Percentiles rank a stretch among this genome's conserved stretches.
Conservation (phyloP, 2,113 vertebrate species). For the Centrocercus urophasianus region DNA sequence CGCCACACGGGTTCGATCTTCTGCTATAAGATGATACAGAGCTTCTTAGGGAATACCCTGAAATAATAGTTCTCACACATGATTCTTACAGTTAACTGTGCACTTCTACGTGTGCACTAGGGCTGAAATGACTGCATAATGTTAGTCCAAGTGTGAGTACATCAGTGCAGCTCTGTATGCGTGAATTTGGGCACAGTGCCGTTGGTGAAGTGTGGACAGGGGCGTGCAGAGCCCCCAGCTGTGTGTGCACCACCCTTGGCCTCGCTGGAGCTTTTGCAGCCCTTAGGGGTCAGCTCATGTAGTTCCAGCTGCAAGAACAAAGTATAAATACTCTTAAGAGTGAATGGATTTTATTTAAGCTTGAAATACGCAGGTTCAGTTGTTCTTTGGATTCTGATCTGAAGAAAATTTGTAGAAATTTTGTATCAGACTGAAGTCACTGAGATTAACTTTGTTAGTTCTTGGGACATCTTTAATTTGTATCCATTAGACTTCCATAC, state of each 20-base stretch:
- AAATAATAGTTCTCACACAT: not conserved
- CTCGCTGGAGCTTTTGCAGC: not conserved
- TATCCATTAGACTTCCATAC: not conserved
- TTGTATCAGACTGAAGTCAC: not conserved
- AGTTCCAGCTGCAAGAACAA: not conserved
- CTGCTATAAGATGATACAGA: not conserved
- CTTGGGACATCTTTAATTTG: not conserved
- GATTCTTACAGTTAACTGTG: not conserved
- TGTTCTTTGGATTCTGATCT: not conserved
- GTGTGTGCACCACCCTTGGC: rapidly evolving
- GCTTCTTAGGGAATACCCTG: not conserved
- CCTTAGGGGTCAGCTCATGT: not conserved
- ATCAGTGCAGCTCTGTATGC: not conserved
- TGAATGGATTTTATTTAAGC: not conserved
- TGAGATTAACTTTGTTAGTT: not conserved
- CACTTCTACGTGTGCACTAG: not conserved
- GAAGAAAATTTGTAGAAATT: not conserved
- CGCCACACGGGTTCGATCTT: not conserved
- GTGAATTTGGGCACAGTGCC: not conserved
- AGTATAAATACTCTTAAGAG: not conserved
- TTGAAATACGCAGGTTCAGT: rapidly evolving
- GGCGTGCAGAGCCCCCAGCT: not conserved
- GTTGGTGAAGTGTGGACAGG: not conserved
- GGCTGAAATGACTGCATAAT: not conserved
- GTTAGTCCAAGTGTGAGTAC: rapidly evolving